Percentiles rank a stretch among this genome's conserved stretches.
phyloP scores from a whole-genome alignment of 2,888 invertebrate species.

The Nesidiocoris tenuis region DNA sequence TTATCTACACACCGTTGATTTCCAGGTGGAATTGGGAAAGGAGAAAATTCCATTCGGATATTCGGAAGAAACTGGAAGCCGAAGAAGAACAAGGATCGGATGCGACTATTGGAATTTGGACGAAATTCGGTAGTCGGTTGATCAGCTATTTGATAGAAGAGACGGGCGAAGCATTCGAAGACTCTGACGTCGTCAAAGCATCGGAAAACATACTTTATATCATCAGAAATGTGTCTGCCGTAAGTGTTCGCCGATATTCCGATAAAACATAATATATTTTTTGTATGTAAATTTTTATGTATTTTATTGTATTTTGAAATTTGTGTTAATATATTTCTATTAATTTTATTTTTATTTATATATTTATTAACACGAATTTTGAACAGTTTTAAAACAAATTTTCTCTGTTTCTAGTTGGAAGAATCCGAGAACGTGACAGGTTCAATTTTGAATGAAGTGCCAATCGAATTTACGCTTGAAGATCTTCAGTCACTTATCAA shows the following conservation, averaged over 20 bases:
- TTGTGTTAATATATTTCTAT: too few relatives aligned
- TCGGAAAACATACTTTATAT: slow-evolving; percentile 9
- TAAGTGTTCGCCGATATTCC: neutral
- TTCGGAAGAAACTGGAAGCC: slow-evolving; percentile 9
- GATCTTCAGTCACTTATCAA: slow-evolving; percentile 45
- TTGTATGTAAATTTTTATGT: too few relatives aligned
- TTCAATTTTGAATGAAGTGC: slow-evolving; percentile 46
- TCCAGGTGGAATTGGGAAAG: slow-evolving; percentile 34
- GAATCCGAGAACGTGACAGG: slow-evolving; percentile 42
- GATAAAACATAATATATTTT: too few relatives aligned
- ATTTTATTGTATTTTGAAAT: too few relatives aligned
- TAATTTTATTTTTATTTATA: too few relatives aligned
- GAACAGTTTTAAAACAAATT: too few relatives aligned
- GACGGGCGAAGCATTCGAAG: slow-evolving; percentile 5
- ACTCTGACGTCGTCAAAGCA: neutral
- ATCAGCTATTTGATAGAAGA: slow-evolving; percentile 19
- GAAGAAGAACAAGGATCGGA: slow-evolving; percentile 8
- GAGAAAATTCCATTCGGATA: slow-evolving; percentile 11
- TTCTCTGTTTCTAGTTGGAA: slow-evolving; percentile 9
- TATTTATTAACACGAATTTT: too few relatives aligned
- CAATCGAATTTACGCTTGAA: slow-evolving; percentile 39
- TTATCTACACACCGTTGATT: too few relatives aligned
- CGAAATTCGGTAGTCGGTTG: slow-evolving; percentile 11
- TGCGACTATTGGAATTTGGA: neutral
- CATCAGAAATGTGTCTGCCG: slow-evolving; percentile 16